Evolutionary conservation across 2,888 invertebrate species (phyloP), one percentile per base, ranked within the genome.

Genomic region (Tyria jacobaeae): DNA sequence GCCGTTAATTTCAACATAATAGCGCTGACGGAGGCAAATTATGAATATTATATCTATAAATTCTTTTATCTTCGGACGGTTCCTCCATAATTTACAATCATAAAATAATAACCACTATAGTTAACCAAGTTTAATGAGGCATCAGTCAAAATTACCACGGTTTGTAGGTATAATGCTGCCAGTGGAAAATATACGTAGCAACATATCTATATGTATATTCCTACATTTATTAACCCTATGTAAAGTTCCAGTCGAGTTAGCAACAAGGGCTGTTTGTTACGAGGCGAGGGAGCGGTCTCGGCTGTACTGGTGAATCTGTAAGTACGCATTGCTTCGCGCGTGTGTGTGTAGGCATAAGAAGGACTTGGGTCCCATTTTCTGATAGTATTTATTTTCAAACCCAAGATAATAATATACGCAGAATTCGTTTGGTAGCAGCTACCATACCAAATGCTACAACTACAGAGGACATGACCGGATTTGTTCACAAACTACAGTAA

Each of bases 101-200:
- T 85, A 85, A 85, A 87, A 85, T 85, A 86, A 87, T 88, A 85
- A 88, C 82, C 76, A 83, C 81, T 76, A 81, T 81, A 85, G 71
- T 83, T 87, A 85, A 85, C 81, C 82, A 84, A 73, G 83, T 80
- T 89, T 86, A 88, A 88, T 88, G 87, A 88, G 87, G 85, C 86
- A 83, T 84, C 82, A 72, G 78, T 78, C 79, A 74, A 82, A 85
- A 86, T 87, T 85, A 80, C 82, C 66, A 76, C 79, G 71, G 73
- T 75, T 77, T 79, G 79, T 81, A n/a, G n/a, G n/a, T n/a, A 76
- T 76, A 68, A 73, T 67, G 62, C 71, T 75, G 77, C 79, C 64
- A 79, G 78, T 70, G 75, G 75, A 71, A 72, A 80, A 80, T 75
- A 78, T 79, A 77, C 78, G 68, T 73, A 75, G 68, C 66, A 74